Evolutionary conservation across 2,113 vertebrate species (phyloP), one percentile per base, ranked within the genome.

Genomic region (Sceloporus tristichus): DNA sequence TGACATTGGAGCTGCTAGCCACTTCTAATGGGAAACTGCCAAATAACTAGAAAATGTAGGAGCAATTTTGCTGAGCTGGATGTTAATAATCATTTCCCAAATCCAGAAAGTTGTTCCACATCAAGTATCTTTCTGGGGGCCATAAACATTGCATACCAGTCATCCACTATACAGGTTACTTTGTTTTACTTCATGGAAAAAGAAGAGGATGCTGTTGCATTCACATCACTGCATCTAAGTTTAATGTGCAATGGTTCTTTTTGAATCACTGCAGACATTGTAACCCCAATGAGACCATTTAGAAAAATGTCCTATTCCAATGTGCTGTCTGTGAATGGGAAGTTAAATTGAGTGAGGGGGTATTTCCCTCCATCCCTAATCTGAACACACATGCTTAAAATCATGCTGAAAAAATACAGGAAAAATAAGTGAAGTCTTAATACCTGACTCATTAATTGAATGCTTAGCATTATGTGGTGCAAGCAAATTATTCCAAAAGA

Each of bases 401-500:
- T 84, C 4, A 13, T n/a, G 23, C 18, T 34, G 59, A 14, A 13
- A 82, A 82, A 82, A 68, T 59, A 65, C 40, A 48, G 38, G 87
- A 71, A 78, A 78, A 48, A 38, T 78, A 78, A n/a, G 5, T 4
- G 42, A 9, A 0, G 34, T 40, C 65, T 6, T 90, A 77, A 27
- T 34, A 2, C 79, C 8, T 77, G 75, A 42, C 82, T 89, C 42
- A 88, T 2, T 87, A 65, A 34, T 77, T 71, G 23, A 77, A 84
- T 78, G 62, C 53, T 78, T 2, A 70, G 29, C 19, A 79, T 54
- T 78, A 68, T 70, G 7, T 70, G 23, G 21, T 56, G 34, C n/a
- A 56, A 85, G 6, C 40, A 73, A 89, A 59, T 29, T 65, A 59
- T 87, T 87, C 4, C 85, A 77, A 91, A n/a, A 88, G 79, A 53